These are phyloP conservation scores for Takifugu ocellatus DNA, from an alignment of 2,797 vertebrate genomes.

Conservation along the genomic window DNA sequence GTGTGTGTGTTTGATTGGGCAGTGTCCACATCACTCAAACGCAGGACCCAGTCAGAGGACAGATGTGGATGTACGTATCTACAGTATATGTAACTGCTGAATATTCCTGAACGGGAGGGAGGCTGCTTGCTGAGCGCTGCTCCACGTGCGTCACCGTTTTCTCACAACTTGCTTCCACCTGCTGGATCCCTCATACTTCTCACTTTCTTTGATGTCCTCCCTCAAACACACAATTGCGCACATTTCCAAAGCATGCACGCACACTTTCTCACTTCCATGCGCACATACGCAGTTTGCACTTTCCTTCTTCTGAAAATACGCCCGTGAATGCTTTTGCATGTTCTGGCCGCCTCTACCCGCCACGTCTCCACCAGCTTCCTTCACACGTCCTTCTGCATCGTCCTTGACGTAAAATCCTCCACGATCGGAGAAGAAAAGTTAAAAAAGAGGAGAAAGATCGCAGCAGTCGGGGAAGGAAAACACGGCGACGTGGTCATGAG, in stretches of 20 bases:
- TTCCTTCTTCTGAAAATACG: conserved; percentile 10
- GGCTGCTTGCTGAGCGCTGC: conserved; percentile 35
- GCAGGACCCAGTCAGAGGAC: conserved; percentile 38
- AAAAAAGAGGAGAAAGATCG: background rate
- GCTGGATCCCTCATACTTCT: conserved; percentile 29
- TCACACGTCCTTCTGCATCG: conserved; percentile 20
- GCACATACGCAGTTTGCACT: conserved; percentile 32
- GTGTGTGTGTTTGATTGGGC: conserved; percentile 59
- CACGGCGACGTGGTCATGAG: conserved; percentile 31
- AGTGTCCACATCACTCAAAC: conserved; percentile 51
- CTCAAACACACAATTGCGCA: background rate
- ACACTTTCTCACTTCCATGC: background rate
- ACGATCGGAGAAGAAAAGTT: background rate
- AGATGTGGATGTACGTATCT: conserved; percentile 9
- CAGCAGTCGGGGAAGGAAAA: conserved; percentile 4
- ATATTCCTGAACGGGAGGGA: conserved; percentile 46
- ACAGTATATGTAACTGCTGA: conserved; percentile 35
- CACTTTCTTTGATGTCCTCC: conserved; percentile 17
- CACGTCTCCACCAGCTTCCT: background rate
- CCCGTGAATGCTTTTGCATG: background rate
- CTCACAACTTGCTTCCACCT: conserved; percentile 55
- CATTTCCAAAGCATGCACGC: background rate
- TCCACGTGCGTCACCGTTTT: conserved; percentile 62
- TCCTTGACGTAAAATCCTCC: conserved; percentile 22
- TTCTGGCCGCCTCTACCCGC: too few species aligned